Base-by-base conservation (phyloP, 2,888 invertebrate genomes). In the Archips xylosteana region DNA sequence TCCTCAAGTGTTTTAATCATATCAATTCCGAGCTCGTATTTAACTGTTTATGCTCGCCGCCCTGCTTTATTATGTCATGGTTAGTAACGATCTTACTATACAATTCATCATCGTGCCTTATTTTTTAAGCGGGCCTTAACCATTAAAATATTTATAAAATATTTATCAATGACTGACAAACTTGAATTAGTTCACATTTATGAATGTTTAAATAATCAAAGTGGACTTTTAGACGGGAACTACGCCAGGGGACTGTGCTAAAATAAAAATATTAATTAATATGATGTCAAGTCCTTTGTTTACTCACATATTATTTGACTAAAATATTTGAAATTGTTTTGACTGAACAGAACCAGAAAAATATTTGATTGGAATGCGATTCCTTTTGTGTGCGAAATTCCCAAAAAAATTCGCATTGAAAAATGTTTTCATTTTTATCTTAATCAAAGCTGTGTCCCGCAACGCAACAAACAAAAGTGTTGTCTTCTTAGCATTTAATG, bases 1-100 rank as follows among this genome's bases (percentile, higher is more conserved):
- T 70, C 69, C 70, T 77, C 78, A 74, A 77, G 75, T 78, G 78
- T 76, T 77, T 71, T 79, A 78, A 78, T 76, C 75, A 76, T 70
- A 75, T 73, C 75, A 70, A 74, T 70, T 75, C 70, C 68, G 51
- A 71, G 76, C 71, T 72, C 73, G 49, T 69, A 64, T 73, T 71
- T 63, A 68, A 75, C 63, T 67, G 71, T 75, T 75, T 75, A 71
- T 75, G 75, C 42, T 71, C 63, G 57, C 54, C 39, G 54, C 69
- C 64, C 59, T 59, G 64, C 64, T 59, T 49, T 64, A 60, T 73
- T 69, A 69, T 60, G 60, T 69, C 64, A 73, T 64, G 64, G 47
- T 49, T 60, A 23, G 62, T 66, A 49, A 59, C 34, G 32, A 60
- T 10, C 60, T 34, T 51, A 6, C n/a, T 8, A 12, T 32, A 34